Evolutionary conservation across 2,797 vertebrate genomes (phyloP), one percentile per base, ranked within the genome.

Genomic region (Morus bassanus): DNA sequence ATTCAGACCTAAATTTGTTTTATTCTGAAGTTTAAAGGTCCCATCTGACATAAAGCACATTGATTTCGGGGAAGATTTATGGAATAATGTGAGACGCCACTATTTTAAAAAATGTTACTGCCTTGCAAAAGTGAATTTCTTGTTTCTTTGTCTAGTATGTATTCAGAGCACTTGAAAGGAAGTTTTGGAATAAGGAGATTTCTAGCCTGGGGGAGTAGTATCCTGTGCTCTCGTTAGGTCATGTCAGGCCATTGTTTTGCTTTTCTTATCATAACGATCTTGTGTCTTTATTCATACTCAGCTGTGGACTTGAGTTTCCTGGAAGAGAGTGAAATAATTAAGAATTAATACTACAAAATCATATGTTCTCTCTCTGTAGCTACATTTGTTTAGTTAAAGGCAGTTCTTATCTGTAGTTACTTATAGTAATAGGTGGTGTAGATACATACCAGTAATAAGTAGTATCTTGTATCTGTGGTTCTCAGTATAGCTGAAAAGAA

Each of bases 201-300:
- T 96, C 81, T 95, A 4, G 74, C 41, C 51, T 67, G 16, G n/a
- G 75, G 33, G 43, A 24, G 57, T 81, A 93, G 81, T 95, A 97
- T 91, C 90, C 90, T 95, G 91, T 96, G 78, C 89, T 96, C 93
- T 85, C 60, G 0, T 97, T 96, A 96, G 91, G 78, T 91, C 89
- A 87, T 93, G n/a, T 90, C 76, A 87, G 72, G 83, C 82, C 88
- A 95, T 81, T 92, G 94, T 67, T 95, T 95, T 88, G 80, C 93
- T 96, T 96, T 95, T 91, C 68, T 91, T 96, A 95, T 96, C 94
- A 16, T 93, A 39, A 79, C 65, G 74, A 87, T 80, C 96, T 91
- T 75, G 48, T 89, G 88, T 94, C 46, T 95, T 96, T 97, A 95
- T 89, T 96, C 6, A 3, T 95, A 83, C 65, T 95, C 74, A 94